These are phyloP conservation scores for Brachyhypopomus occidentalis DNA, from an alignment of 2,113 vertebrate genomes.

Conservation along the genomic window DNA sequence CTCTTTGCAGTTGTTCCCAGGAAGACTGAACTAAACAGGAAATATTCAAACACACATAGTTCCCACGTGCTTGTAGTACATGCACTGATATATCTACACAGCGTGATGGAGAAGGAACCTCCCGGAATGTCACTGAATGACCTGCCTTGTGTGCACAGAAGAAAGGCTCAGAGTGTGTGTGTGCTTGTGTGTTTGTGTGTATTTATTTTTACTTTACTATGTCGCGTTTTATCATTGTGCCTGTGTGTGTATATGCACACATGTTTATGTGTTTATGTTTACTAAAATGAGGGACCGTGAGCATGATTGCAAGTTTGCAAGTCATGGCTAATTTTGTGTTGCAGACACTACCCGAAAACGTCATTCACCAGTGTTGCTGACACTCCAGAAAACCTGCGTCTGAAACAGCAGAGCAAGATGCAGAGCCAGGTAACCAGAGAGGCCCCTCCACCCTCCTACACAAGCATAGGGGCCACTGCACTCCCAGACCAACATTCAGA, in stretches of 20 bases:
- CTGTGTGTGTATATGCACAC: no score
- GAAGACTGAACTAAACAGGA: slow-evolving; percentile 8
- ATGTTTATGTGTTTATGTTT: no score
- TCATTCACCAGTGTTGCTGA: slow-evolving; percentile 94
- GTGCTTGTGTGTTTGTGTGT: not conserved
- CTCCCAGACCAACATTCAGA: no score
- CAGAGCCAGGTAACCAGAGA: slow-evolving; percentile 87
- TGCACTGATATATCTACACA: slow-evolving; percentile 42
- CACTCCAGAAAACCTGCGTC: slow-evolving; percentile 95
- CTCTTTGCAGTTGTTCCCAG: not conserved
- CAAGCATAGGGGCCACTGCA: not conserved
- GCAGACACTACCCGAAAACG: slow-evolving; percentile 98
- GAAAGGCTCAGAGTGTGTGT: not conserved
- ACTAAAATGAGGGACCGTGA: slow-evolving; percentile 4
- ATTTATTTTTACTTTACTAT: not conserved
- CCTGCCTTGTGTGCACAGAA: no score
- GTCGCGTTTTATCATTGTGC: no score
- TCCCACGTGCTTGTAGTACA: slow-evolving; percentile 27
- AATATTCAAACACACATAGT: not conserved
- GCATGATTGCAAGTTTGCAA: slow-evolving; percentile 11
- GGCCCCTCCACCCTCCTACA: not conserved
- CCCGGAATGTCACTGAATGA: no score
- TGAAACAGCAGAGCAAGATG: slow-evolving; percentile 95
- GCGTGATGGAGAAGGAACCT: slow-evolving; percentile 57
- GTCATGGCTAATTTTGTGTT: slow-evolving; percentile 48